A percentile compares a stretch with the other conserved stretches of the same genome.
phyloP scores from a whole-genome alignment of 1,140 invertebrate genomes.

The Drosophila lini region DNA sequence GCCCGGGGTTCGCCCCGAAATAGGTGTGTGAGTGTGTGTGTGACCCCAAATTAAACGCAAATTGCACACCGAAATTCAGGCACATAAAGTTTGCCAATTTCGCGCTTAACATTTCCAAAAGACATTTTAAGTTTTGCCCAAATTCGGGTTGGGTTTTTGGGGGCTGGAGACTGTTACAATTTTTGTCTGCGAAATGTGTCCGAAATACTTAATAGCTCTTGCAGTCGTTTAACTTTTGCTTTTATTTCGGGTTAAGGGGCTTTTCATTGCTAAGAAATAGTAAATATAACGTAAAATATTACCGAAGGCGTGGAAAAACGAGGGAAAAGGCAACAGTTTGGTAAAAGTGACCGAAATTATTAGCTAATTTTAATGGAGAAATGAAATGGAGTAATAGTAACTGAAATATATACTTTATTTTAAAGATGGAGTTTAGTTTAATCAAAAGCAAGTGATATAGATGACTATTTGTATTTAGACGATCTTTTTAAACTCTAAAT shows the following conservation, averaged over 20 bases:
- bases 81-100: conserved; percentile 78
- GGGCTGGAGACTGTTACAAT: conserved; percentile 31
- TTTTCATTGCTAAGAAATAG: conserved; percentile 15
- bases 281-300: conserved; percentile 2
- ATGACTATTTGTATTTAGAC: background rate
- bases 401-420: background rate
- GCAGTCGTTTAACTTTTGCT: conserved; percentile 49
- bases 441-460: background rate
- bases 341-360: background rate
- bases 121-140: conserved; percentile 49
- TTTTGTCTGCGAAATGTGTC: conserved; percentile 55
- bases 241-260: conserved; percentile 14
- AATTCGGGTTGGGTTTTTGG: conserved; percentile 36
- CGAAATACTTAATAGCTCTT: conserved; percentile 61
- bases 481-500: no score
- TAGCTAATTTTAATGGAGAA: background rate
- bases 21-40: conserved; percentile 9
- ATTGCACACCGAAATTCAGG: conserved; percentile 63
- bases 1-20: conserved; percentile 41
- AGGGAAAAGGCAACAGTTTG: background rate
- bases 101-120: conserved; percentile 50
- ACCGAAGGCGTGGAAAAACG: background rate
- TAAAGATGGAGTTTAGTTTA: background rate
- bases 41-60: conserved; percentile 76
- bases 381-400: background rate